Evolutionary conservation across 2,888 invertebrate genomes (phyloP).

Genomic region (Archaeoteleia sp.): DNA sequence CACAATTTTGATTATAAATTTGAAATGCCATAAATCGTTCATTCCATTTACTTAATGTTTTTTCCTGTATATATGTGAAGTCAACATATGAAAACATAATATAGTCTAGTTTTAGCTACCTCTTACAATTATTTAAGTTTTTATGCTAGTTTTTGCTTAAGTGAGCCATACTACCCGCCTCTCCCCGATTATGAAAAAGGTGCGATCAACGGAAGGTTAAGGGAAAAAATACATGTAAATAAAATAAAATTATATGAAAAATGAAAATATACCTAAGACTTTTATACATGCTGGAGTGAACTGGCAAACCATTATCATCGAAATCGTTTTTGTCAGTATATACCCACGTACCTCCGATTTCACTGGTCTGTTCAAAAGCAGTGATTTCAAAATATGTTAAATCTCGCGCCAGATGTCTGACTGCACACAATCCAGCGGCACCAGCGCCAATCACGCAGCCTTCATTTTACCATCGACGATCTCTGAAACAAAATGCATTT

Average conservation of each 20-base stretch:
- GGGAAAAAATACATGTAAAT: background rate
- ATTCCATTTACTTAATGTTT: too few relatives aligned
- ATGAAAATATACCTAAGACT: slow-evolving; percentile 78
- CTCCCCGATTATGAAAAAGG: background rate
- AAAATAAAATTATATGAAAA: slow-evolving; percentile 5
- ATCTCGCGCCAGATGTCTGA: slow-evolving; percentile 78
- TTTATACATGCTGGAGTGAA: slow-evolving; percentile 89
- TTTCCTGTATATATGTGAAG: too few relatives aligned
- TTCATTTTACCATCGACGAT: slow-evolving; percentile 54
- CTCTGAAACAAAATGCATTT: slow-evolving; percentile 16
- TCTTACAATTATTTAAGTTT: too few relatives aligned
- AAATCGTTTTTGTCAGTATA: slow-evolving; percentile 80
- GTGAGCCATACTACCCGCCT: too few relatives aligned
- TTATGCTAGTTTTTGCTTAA: too few relatives aligned
- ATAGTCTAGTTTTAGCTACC: too few relatives aligned
- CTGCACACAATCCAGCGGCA: slow-evolving; percentile 82
- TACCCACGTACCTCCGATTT: slow-evolving; percentile 88
- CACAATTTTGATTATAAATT: too few relatives aligned
- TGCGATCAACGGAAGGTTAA: background rate
- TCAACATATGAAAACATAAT: too few relatives aligned
- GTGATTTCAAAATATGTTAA: slow-evolving; percentile 76
- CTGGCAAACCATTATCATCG: slow-evolving; percentile 81
- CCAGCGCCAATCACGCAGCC: slow-evolving; percentile 86
- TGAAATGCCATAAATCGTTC: too few relatives aligned
- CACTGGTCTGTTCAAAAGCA: slow-evolving; percentile 82